phyloP scores from a whole-genome alignment of 1,140 invertebrate species.

The Drosophila biarmipes region DNA sequence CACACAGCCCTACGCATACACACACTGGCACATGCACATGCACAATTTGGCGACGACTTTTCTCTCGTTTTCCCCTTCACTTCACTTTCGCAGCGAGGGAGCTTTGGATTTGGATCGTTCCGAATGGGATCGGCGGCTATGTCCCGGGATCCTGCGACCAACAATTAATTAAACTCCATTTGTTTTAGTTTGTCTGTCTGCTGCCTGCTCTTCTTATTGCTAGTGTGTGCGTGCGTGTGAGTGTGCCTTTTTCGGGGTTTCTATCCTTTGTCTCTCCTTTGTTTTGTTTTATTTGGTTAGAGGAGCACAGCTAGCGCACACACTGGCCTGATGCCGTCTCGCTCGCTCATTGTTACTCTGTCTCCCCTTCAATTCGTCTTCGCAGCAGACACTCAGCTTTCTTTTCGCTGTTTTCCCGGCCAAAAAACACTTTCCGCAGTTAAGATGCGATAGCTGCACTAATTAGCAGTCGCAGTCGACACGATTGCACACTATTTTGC shows the following conservation, averaged over 20 bases:
- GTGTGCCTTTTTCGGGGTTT: conserved; percentile 75
- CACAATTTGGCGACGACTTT: conserved; percentile 54
- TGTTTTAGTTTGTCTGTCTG: conserved; percentile 56
- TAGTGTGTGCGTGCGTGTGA: conserved; percentile 43
- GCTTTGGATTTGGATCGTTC: background rate
- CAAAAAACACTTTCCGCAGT: conserved; percentile 3
- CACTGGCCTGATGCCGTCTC: conserved; percentile 39
- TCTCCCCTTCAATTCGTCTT: conserved; percentile 66
- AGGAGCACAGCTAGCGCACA: conserved; percentile 57
- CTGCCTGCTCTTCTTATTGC: conserved; percentile 66
- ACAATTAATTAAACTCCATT: conserved; percentile 50
- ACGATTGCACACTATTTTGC: conserved; percentile 3
- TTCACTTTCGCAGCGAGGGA: background rate
- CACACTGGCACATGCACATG: conserved; percentile 34
- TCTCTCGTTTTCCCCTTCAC: conserved; percentile 54
- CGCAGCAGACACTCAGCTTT: conserved; percentile 52
- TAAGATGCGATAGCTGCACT: background rate
- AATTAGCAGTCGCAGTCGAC: background rate
- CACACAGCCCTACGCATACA: conserved; percentile 55
- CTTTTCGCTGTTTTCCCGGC: conserved; percentile 14
- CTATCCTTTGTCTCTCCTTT: conserved; percentile 82
- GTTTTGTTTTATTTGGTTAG: conserved; percentile 81
- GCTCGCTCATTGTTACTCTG: conserved; percentile 66
- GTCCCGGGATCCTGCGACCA: conserved; percentile 10
- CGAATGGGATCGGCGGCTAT: conserved; percentile 1